Base-by-base conservation (phyloP, 1,140 invertebrate species). In the Procambarus virginalis region DNA sequence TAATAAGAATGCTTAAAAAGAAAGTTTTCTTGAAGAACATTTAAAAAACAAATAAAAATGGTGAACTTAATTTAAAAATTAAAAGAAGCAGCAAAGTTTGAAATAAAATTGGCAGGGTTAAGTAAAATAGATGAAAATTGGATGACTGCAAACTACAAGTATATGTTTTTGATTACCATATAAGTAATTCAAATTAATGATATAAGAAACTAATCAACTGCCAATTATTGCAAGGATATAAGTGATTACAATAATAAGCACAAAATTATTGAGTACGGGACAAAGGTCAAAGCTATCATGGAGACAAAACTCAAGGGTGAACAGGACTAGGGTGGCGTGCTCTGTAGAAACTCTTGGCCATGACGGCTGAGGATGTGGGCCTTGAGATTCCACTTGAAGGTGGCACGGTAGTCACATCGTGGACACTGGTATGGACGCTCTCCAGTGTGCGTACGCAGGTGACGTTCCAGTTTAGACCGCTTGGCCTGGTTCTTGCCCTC, bases 371-470 rank as follows among this genome's bases (percentile, higher is more conserved):
- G 58, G 60, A 92, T 49, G 88, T 92, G 92, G 6, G 84, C 81
- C 64, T 90, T 91, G 64, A 92, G 81, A 79, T 91, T 91, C 83
- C 86, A 91, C 90, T 92, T 92, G 86, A 90, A 88, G 48, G 68
- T 82, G 60, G 90, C 89, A 51, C 92, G 82, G 84, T 92, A 92
- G 48, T 92, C 86, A 84, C 95, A 95, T 75, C 94, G 93, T 83
- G 94, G 93, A 91, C 95, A 95, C 83, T 93, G 93, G 93, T 94
- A 95, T 8, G 95, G 95, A 81, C 94, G 92, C 92, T 95, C 95
- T 2, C 95, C 92, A 3, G 94, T 94, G 88, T 94, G 94, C 5
- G 92, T 93, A 3, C 93, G 91, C 90, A 93, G 92, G 92, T 94
- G 94, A 55, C 92, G 89, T 64, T 92, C 86, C 77, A 93, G 88